Evolutionary conservation across 1,140 invertebrate genomes (phyloP), one percentile per base, ranked within the genome.

Genomic region (Halotydeus destructor): DNA sequence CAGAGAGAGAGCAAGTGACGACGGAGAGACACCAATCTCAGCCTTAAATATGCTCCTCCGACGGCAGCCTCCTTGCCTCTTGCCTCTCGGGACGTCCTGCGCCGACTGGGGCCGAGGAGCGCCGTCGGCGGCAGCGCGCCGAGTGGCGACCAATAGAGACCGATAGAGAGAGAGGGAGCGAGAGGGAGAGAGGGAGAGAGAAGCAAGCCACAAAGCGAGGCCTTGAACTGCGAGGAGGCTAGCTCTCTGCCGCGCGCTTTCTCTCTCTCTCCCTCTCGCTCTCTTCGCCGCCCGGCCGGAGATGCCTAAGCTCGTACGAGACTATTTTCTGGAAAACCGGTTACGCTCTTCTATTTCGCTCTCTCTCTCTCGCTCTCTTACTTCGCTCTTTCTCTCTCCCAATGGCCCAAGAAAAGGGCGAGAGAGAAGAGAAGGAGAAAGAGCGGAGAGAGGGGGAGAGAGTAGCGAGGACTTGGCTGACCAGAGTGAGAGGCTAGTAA

Each of bases 131-230:
- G n/a, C n/a, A n/a, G n/a, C n/a, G n/a, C n/a, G n/a, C n/a, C n/a
- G n/a, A n/a, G n/a, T n/a, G n/a, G n/a, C n/a, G n/a, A n/a, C n/a
- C n/a, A n/a, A n/a, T n/a, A n/a, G n/a, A n/a, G n/a, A n/a, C n/a
- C n/a, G n/a, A n/a, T n/a, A n/a, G 32, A 34, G 32, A 34, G 32
- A 34, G 32, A 34, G 32, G 21, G 32, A 34, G 32, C 14, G 32
- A 34, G 32, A 34, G 32, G 21, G 32, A 34, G 32, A 34, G 32
- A 34, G 32, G 21, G 32, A 34, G 14, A 34, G 32, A 14, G 14
- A 34, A 14, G 23, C 9, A 35, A 1, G 18, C 2, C 11, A 11
- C 16, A 35, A 35, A 35, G 18, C 18, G 33, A 35, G 11, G 11
- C 3, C 33, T 2, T 6, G 5, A 34, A 34, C 21, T 16, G 14